Base-by-base conservation (phyloP, 1,140 invertebrate genomes). In the Hormaphis cornu region DNA sequence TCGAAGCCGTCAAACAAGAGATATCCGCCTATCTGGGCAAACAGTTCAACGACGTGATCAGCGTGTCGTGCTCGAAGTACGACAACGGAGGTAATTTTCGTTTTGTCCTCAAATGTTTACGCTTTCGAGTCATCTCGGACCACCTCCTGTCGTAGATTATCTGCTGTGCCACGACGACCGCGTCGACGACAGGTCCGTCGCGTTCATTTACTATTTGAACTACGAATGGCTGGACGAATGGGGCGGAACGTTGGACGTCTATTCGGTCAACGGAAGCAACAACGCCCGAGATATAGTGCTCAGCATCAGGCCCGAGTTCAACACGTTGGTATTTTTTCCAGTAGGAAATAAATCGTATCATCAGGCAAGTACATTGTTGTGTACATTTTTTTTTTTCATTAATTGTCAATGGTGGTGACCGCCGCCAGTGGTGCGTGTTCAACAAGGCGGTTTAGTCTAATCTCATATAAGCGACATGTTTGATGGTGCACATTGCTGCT, bases 121-220 rank as follows among this genome's bases (percentile, higher is more conserved):
- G 1, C 5, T n/a, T 6, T 7, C 7, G 18, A 44, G 7, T 44
- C 18, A 20, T 20, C 18, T 20, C 20, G 1, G 20, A 20, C 20
- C 20, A 44, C 2, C 16, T 44, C 18, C 20, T 8, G 8, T 44
- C 71, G 46, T 71, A 75, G 74, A 75, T 73, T 70, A 70, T 44
- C 54, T 75, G 28, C 70, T 75, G 14, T 75, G 74, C 63, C 74
- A 75, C 48, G 74, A 75, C 69, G 74, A 75, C 53, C 72, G 72
- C 56, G 72, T 71, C 44, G 71, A 73, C 24, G 73, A 75, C 58
- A 56, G 74, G 12, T 70, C 63, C 46, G 66, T 75, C 12, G 74
- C 74, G 22, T 75, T 74, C 48, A 71, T 75, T 56, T 73, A 70
- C 18, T 75, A 75, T 52, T 70, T 75, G 28, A 72, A 72, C 46